Base-by-base conservation (phyloP, 2,113 vertebrate species). In the Bagarius yarrelli region DNA sequence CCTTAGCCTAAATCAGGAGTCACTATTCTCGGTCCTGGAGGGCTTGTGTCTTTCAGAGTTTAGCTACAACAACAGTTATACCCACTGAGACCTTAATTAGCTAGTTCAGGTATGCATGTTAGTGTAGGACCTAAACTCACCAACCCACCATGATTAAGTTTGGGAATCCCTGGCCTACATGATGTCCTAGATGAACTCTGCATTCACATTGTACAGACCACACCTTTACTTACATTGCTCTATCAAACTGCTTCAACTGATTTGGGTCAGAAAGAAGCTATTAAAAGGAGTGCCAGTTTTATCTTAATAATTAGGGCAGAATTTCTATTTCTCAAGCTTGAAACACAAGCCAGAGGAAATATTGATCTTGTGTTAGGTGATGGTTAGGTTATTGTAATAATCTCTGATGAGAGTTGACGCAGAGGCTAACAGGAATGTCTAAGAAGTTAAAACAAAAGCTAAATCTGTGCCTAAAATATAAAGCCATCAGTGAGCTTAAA, bases 181-280 rank as follows among this genome's bases (percentile, higher is more conserved):
- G 12, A n/a, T 47, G 21, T 47, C 40, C 19, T 44, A 19, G 23
- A 67, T 44, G 40, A 44, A 67, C 36, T n/a, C 13, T 25, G 32
- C 44, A 76, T n/a, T 27, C 52, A 79, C 30, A 5, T 1, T 16
- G 0, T 18, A 5, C 44, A 56, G 32, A 14, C 60, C 47, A 11
- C 12, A 4, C 3, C 15, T 44, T 27, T 50, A 47, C 14, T 55
- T n/a, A 70, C 61, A 82, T 30, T 47, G 74, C 44, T 56, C 44
- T 19, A 61, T 75, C 53, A 82, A 76, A 73, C 23, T 30, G 30
- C 74, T 52, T 21, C 23, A 30, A 59, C 80, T 47, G 76, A 88
- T 87, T 67, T 90, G 82, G 89, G 88, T 85, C 88, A 87, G 78
- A 82, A 19, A 14, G 11, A 59, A 83, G 82, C 89, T 91, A 91